Evolutionary conservation across 2,888 invertebrate species (phyloP), one percentile per base, ranked within the genome.

Genomic region (Papilio gigon): DNA sequence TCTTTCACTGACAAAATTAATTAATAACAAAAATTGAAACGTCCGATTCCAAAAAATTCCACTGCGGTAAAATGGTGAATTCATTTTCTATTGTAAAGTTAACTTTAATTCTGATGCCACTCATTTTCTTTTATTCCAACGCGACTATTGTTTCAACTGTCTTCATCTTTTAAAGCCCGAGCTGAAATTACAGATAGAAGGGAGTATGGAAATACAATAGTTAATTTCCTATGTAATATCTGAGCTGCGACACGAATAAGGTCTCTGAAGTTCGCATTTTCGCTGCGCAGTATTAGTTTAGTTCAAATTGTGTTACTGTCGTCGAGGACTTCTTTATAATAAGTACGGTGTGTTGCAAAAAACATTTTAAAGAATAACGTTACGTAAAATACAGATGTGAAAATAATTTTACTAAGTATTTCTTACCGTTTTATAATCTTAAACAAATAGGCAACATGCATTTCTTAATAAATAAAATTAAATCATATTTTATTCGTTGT

Each of bases 41-140:
- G 53, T 27, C 40, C 22, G 17, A 35, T 44, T 22, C 25, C 8
- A 14, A 53, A 58, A 63, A 58, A 64, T 17, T 65, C n/a, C 64
- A 53, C 64, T 58, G 35, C 56, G 58, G 56, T 50, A 59, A 68
- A 64, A 37, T 35, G 50, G 30, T 60, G 68, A 68, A 59, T 59
- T 64, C 44, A 59, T 68, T 59, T 50, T 40, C 64, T 50, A 37
- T 68, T 68, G 59, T 68, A 22, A 50, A 59, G 35, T 59, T 44
- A 25, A 33, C 60, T 59, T 68, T 68, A n/a, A 68, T 59, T 68
- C 47, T 33, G 42, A 68, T 64, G 64, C 37, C 47, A 68, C 64
- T 68, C 63, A 68, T 47, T 60, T 65, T 64, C 68, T 68, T 59
- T 68, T 60, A 68, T 68, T 59, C 59, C 30, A 30, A 59, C n/a